These are phyloP conservation scores for Drosophila seclusa DNA, from an alignment of 2,888 invertebrate genomes.

Conservation along the genomic window DNA sequence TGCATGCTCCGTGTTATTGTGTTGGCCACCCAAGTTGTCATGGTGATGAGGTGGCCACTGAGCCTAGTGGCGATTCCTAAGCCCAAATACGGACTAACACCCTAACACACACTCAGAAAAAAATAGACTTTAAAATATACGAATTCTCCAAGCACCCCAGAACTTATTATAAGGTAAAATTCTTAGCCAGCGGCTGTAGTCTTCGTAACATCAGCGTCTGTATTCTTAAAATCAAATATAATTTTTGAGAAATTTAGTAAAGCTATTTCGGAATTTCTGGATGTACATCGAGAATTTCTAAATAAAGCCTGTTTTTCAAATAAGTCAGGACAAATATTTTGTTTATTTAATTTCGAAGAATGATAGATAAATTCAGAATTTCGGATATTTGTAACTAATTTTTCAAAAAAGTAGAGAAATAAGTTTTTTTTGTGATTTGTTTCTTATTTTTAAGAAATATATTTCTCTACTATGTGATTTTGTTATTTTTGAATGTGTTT, in stretches of 20 bases:
- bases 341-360: neutral
- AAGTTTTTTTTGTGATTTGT: neutral
- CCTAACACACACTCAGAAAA: slow-evolving; percentile 8
- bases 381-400: fast-evolving
- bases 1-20: slow-evolving; percentile 80
- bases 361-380: neutral
- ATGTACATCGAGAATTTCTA: neutral
- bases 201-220: too few species aligned
- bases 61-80: slow-evolving; percentile 51
- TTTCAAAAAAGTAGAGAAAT: neutral
- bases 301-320: neutral
- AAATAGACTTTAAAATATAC: neutral
- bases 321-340: neutral
- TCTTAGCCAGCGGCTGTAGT: too few species aligned
- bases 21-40: slow-evolving; percentile 74
- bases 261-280: neutral
- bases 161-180: too few species aligned
- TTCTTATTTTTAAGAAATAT: neutral
- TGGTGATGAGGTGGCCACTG: slow-evolving; percentile 43
- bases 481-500: neutral
- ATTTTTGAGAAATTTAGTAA: neutral
- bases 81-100: slow-evolving; percentile 9
- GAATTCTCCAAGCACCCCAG: too few species aligned
- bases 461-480: neutral
- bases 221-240: neutral